Base-by-base conservation (phyloP, 2,888 invertebrate species). In the Nymphalis urticae region DNA sequence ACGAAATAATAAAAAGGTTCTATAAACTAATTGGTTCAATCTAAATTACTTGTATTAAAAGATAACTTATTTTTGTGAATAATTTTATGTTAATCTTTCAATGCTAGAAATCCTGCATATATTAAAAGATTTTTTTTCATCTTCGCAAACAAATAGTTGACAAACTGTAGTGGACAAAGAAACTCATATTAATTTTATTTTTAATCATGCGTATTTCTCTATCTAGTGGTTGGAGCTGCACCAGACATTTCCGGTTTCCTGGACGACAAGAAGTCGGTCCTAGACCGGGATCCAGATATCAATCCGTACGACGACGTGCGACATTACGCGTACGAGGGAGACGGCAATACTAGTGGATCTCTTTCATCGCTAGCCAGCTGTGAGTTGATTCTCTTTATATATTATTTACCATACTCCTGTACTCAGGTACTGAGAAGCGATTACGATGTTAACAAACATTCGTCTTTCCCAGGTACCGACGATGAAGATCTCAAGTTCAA, bases 271-370 rank as follows among this genome's bases (percentile, higher is more conserved):
- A 97, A 98, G 85, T 96, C 96, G 73, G 95, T 96, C 74, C 96
- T 98, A 76, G 98, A 98, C 89, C 95, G 97, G 74, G 99, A 99
- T 87, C 97, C 97, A 1, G 97, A 97, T 79, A 97, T 97, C 76
- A 95, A 96, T 80, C 98, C 98, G 0, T 97, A 97, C 83, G 99
- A 99, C 87, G 99, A 99, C 88, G 97, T 99, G 24, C 95, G 99
- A 70, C 97, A 99, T 88, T 99, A 99, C 88, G 98, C 98, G 68
- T 99, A 99, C 85, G 99, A 99, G 90, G 99, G 99, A 59, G 98
- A 97, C 84, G 98, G 98, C 76, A 98, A 98, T 84, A 95, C 96
- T 19, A 97, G 97, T 75, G 98, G 98, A 75, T 98, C 98, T 13
- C 94, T 99, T 27, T 98, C 98, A 64, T 97, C 98, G 58, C 93